Evolutionary conservation across 2,888 invertebrate genomes (phyloP), one percentile per base, ranked within the genome.

Genomic region (Pristionchus japonicus): DNA sequence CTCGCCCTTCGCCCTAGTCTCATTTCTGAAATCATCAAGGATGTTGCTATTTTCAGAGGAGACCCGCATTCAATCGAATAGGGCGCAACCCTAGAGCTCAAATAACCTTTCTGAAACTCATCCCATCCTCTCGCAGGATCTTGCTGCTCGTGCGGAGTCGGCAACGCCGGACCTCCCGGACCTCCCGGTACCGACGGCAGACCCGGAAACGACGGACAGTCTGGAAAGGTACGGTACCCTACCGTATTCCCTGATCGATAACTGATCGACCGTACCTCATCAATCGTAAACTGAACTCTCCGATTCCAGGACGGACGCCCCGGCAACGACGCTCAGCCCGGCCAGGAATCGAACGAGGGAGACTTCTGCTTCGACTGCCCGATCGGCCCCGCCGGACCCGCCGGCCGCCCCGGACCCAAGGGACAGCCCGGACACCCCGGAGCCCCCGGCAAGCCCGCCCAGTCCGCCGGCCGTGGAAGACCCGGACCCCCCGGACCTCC

Each of bases 401-500:
- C 64, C 47, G 89, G 89, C 43, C 43, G 87, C 11, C 77, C 89
- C 43, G 89, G 90, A 80, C 87, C 88, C 52, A 88, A 89, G 61
- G 90, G 90, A 88, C 82, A 70, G 43, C 74, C 86, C 49, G 90
- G 90, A 84, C 89, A 89, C 82, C 89, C 90, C 47, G 91, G 91
- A 88, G 49, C 89, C 57, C 83, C 89, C 37, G 91, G 91, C 88
- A 89, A 90, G 88, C 89, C 89, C 64, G 90, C 90, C 88, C 88
- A 88, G 64, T 87, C 89, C 31, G 90, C 90, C 89, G 89, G 87
- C 57, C 89, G 86, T 13, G 91, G 91, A 85, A 88, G 88, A 80
- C 85, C 88, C 82, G 91, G 91, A 90, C 89, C 89, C 86, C 88
- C 88, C 74, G 91, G 91, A 89, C 89, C 88, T 67, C 89, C 88